These are phyloP conservation scores for Engystomops pustulosus DNA, from an alignment of 2,113 vertebrate species.

Conservation along the genomic window DNA sequence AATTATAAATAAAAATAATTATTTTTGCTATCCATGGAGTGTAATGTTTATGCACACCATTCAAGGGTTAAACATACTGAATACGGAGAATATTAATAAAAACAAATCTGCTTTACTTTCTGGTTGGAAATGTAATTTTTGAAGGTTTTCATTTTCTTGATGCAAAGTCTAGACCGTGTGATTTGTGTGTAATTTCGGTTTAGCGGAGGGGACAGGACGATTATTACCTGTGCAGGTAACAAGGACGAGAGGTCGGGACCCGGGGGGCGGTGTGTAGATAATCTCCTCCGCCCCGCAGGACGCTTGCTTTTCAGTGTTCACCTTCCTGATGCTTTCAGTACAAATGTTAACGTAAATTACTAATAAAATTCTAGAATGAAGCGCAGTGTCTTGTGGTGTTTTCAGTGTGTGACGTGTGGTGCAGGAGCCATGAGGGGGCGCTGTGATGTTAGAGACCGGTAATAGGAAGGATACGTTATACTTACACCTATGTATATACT, in stretches of 20 bases:
- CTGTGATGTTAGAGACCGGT: no score
- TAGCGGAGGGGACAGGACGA: not conserved
- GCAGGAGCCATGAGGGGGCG: no score
- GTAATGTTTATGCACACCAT: conserved; percentile 89
- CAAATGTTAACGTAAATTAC: conserved; percentile 79
- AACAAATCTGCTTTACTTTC: conserved; percentile 3
- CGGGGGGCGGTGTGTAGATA: no score
- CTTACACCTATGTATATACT: no score
- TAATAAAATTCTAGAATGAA: conserved; percentile 73
- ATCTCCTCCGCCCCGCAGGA: no score
- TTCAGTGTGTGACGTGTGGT: no score
- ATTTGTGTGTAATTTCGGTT: not conserved
- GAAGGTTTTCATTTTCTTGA: not conserved
- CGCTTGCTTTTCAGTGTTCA: conserved; percentile 71
- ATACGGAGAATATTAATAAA: not conserved
- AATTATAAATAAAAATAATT: conserved; percentile 99
- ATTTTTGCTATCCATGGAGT: conserved; percentile 97
- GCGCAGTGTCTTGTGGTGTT: not conserved
- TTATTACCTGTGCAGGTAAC: conserved; percentile 7
- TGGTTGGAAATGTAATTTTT: conserved; percentile 31
- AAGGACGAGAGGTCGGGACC: no score
- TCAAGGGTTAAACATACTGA: conserved; percentile 61
- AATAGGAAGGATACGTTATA: no score
- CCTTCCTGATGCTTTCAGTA: conserved; percentile 75
- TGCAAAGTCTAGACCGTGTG: not conserved